A percentile compares a stretch with the other conserved stretches of the same genome.
Conservation (phyloP, 1,140 invertebrate species). For the Pseudoatta argentina region DNA sequence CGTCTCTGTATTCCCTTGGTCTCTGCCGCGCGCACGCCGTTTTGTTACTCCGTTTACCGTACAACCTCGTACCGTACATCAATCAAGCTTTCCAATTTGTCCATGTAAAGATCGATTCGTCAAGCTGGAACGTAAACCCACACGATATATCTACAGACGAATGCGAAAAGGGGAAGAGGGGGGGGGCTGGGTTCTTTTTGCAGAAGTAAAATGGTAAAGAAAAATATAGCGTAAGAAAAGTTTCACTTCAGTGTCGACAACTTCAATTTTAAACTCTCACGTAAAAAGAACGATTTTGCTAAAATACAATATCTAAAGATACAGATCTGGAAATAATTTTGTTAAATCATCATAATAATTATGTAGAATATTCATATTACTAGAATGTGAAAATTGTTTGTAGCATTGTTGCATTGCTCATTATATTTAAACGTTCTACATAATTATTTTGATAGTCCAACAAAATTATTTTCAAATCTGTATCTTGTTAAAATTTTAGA, state of each 20-base stretch:
- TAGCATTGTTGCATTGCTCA: no score
- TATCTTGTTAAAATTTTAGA: no score
- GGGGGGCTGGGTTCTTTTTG: background rate
- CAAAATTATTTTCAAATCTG: no score
- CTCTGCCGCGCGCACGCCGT: conserved; percentile 20
- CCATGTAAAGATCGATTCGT: conserved; percentile 61
- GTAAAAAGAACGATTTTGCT: background rate
- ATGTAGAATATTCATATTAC: no score
- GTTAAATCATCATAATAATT: no score
- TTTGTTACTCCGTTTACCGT: conserved; percentile 55
- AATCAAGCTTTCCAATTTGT: conserved; percentile 63
- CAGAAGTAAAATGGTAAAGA: background rate
- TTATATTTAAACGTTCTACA: no score
- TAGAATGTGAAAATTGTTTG: no score
- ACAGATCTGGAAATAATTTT: no score
- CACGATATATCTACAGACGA: conserved; percentile 39
- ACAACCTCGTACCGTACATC: conserved; percentile 39
- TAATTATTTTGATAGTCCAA: no score
- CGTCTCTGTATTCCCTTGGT: conserved; percentile 21
- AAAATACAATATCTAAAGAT: no score
- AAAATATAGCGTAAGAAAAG: background rate
- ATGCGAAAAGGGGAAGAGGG: background rate
- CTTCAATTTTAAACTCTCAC: background rate
- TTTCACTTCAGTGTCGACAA: background rate
- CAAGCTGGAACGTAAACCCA: conserved; percentile 47